Percentiles rank a stretch among this genome's conserved stretches.
phyloP scores from a whole-genome alignment of 2,113 vertebrate genomes.

The Lepidothrix coronata region DNA sequence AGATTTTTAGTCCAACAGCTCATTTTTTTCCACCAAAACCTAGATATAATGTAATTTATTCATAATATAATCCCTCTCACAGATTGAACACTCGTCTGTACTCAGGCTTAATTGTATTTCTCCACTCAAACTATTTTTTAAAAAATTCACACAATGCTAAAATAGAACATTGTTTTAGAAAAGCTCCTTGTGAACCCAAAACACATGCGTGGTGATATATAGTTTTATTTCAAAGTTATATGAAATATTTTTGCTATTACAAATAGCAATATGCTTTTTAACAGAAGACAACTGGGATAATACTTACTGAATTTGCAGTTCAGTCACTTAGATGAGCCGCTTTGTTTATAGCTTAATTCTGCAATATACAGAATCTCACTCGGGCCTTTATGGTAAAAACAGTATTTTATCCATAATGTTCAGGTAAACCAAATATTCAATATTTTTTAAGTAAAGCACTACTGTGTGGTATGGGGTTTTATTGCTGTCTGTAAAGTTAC shows the following conservation, averaged over 20 bases:
- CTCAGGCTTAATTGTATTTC: neutral
- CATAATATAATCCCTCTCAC: neutral
- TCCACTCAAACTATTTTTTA: neutral
- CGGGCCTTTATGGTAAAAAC: neutral
- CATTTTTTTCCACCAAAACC: neutral
- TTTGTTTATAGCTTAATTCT: neutral
- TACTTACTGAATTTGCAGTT: neutral
- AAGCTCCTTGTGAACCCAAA: neutral
- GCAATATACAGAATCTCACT: neutral
- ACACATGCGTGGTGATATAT: accelerated
- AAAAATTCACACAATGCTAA: neutral
- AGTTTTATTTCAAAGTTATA: neutral
- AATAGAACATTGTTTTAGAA: neutral
- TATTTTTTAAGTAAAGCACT: neutral
- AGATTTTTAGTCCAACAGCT: neutral
- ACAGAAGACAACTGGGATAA: neutral
- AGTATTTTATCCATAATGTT: neutral
- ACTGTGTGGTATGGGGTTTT: accelerated
- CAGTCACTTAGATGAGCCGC: neutral
- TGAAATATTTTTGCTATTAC: neutral
- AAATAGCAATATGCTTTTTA: neutral
- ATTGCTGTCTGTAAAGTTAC: neutral
- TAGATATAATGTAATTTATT: neutral
- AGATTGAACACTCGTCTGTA: neutral
- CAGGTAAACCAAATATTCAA: neutral